These are phyloP conservation scores for Littorina saxatilis DNA, from an alignment of 1,140 invertebrate species.

Conservation along the genomic window DNA sequence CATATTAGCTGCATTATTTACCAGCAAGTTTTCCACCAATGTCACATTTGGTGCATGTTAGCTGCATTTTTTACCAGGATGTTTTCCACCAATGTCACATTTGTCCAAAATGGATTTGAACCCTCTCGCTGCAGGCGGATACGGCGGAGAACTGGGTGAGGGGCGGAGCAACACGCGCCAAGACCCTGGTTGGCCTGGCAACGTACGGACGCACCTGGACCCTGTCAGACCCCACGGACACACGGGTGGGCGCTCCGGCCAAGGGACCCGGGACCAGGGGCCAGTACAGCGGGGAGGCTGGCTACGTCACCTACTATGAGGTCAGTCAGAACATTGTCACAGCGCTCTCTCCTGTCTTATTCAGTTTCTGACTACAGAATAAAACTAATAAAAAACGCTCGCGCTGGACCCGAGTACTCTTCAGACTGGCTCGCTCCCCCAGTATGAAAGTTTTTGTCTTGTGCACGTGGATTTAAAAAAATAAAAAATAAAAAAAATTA, in stretches of 20 bases:
- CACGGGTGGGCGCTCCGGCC: slow-evolving; percentile 30
- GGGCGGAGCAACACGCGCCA: slow-evolving; percentile 92
- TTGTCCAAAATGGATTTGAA: too few relatives aligned
- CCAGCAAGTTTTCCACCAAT: too few relatives aligned
- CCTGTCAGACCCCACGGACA: slow-evolving; percentile 29
- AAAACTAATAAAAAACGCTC: too few relatives aligned
- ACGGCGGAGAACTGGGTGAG: slow-evolving; percentile 50
- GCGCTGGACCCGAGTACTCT: too few relatives aligned
- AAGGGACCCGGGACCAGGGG: slow-evolving; percentile 79
- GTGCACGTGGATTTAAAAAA: not conserved
- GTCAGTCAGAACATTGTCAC: slow-evolving; percentile 68
- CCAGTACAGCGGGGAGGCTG: slow-evolving; percentile 90
- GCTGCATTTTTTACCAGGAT: too few relatives aligned
- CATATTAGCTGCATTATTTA: too few relatives aligned
- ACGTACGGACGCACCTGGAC: slow-evolving; percentile 52
- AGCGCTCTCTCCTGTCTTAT: too few relatives aligned
- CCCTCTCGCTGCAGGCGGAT: slow-evolving; percentile 50
- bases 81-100: too few relatives aligned
- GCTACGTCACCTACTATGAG: slow-evolving; percentile 94
- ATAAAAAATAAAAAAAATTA: not conserved
- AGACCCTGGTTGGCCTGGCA: slow-evolving; percentile 96
- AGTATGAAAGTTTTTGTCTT: not conserved
- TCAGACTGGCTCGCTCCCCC: too few relatives aligned
- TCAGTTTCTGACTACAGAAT: not conserved
- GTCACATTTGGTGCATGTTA: too few relatives aligned